phyloP scores from a whole-genome alignment of 1,140 invertebrate genomes.

The Geopemphigus sp. region DNA sequence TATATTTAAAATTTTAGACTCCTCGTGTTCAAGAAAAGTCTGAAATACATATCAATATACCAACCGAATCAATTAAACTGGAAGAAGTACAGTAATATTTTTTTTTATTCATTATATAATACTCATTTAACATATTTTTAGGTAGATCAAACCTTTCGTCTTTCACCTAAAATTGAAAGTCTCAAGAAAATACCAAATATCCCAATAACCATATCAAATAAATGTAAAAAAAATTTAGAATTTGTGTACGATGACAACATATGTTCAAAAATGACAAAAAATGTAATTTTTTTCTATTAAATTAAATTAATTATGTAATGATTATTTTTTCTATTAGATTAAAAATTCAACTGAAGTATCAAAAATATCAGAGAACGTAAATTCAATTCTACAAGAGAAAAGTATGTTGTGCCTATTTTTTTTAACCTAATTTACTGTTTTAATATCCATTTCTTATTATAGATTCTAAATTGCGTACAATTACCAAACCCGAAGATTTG shows the following conservation, averaged over 20 bases:
- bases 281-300: conserved; percentile 3
- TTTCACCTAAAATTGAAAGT: background rate
- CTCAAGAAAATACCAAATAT: background rate
- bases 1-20: background rate
- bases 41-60: background rate
- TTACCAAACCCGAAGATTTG: conserved; percentile 31
- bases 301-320: background rate
- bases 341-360: background rate
- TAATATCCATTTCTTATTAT: background rate
- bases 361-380: background rate
- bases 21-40: background rate
- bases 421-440: background rate
- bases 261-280: background rate
- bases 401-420: background rate
- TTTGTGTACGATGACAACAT: too few relatives aligned
- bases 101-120: background rate
- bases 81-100: conserved; percentile 4
- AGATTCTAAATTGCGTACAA: background rate
- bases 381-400: background rate
- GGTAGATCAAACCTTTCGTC: conserved; percentile 24
- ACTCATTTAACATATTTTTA: background rate
- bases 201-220: background rate
- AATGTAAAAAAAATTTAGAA: background rate
- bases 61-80: background rate
- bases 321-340: conserved; percentile 3